phyloP scores from a whole-genome alignment of 53 echinoderm and acorn worm species.

The Holothuria scabra region DNA sequence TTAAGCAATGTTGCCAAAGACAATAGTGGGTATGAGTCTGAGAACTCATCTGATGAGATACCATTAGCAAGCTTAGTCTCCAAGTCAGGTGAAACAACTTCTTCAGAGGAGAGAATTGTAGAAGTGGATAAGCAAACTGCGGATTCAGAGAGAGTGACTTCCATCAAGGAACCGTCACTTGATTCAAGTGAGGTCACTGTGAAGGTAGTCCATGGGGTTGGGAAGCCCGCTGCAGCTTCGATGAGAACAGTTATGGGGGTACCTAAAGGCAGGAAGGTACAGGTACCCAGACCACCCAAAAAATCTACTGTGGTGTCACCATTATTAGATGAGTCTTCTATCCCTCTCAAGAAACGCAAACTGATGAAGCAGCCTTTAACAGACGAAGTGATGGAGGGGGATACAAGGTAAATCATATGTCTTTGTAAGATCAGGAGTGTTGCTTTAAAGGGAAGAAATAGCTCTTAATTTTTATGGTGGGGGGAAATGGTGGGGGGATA shows the following conservation, averaged over 20 bases:
- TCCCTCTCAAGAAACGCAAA: constrained; percentile 90
- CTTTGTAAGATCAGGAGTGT: no score
- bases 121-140: background rate
- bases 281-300: constrained; percentile 48
- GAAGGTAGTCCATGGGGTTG: constrained; percentile 40
- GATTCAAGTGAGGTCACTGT: constrained; percentile 16
- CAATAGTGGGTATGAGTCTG: constrained; percentile 38
- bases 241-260: constrained; percentile 31
- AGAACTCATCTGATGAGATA: constrained; percentile 41
- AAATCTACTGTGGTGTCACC: constrained; percentile 33
- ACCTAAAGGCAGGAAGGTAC: constrained; percentile 27
- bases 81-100: background rate
- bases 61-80: constrained; percentile 31
- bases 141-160: background rate
- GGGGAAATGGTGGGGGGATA: no score
- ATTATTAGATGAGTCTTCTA: constrained; percentile 84
- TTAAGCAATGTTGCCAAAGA: background rate
- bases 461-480: no score
- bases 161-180: background rate
- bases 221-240: constrained; percentile 38
- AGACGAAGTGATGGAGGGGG: constrained; percentile 45
- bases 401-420: background rate
- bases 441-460: background rate
- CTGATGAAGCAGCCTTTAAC: constrained; percentile 85
- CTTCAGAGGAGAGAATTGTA: background rate